phyloP scores from a whole-genome alignment of 2,888 invertebrate genomes.

The Scotopteryx bipunctaria region DNA sequence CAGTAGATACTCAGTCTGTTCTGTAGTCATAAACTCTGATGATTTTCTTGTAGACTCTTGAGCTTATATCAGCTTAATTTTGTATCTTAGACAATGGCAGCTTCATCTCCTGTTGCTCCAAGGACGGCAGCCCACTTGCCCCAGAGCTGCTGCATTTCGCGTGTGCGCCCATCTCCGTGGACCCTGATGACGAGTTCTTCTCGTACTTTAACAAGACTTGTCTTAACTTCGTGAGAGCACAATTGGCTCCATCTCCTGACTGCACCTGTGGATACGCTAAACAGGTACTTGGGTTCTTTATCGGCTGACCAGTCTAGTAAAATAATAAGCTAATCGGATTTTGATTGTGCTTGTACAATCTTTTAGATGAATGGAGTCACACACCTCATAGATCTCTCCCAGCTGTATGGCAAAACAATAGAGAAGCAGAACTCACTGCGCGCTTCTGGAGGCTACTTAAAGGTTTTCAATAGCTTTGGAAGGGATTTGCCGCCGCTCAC shows the following conservation, averaged over 20 bases:
- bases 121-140: constrained; percentile 83
- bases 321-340: too few species aligned
- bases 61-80: not conserved
- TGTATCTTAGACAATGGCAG: constrained; percentile 83
- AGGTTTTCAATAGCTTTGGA: constrained; percentile 86
- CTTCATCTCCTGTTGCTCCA: constrained; percentile 88
- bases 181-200: constrained; percentile 85
- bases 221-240: constrained; percentile 88
- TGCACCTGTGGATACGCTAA: constrained; percentile 86
- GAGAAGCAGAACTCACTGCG: constrained; percentile 83
- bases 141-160: constrained; percentile 84
- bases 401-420: constrained; percentile 87
- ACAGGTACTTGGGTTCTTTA: constrained; percentile 84
- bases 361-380: constrained; percentile 89
- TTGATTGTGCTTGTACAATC: not conserved
- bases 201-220: constrained; percentile 83
- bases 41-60: too few species aligned
- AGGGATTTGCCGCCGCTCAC: constrained; percentile 86
- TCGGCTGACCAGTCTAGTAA: too few species aligned
- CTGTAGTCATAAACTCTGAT: too few species aligned
- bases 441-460: constrained; percentile 84
- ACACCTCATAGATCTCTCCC: constrained; percentile 89
- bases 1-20: too few species aligned
- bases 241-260: constrained; percentile 85
- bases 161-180: constrained; percentile 86